Evolutionary conservation across 2,797 vertebrate genomes (phyloP).

Genomic region (Pristis pectinata): DNA sequence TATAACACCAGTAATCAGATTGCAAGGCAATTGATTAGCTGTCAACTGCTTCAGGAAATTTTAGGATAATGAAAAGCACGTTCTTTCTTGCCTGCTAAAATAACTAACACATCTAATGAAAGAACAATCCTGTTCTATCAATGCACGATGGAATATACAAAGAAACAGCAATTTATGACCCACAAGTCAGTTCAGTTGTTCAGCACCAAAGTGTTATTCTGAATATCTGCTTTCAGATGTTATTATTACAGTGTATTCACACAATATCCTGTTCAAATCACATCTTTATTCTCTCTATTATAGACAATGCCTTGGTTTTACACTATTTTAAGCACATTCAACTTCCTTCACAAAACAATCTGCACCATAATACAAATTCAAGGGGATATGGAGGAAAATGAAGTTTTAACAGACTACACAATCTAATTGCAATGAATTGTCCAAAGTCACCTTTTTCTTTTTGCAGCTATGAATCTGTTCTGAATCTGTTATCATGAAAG

Average conservation of each 20-base stretch:
- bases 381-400: conserved; percentile 20
- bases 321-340: background rate
- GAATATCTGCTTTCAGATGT: background rate
- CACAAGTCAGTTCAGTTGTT: background rate
- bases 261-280: background rate
- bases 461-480: background rate
- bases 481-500: background rate
- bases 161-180: background rate
- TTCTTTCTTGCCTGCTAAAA: background rate
- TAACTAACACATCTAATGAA: background rate
- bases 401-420: background rate
- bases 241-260: background rate
- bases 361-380: background rate
- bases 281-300: background rate
- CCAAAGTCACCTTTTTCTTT: background rate
- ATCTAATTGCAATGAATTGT: background rate
- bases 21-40: background rate
- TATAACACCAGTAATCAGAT: background rate
- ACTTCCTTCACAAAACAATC: background rate
- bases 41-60: background rate
- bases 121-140: background rate
- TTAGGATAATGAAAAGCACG: background rate
- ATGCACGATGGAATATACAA: no score
- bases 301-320: background rate
- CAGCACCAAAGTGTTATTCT: background rate